A percentile compares a stretch with the other conserved stretches of the same genome.
Evolutionary conservation across 2,113 vertebrate genomes (phyloP).

Genomic region (Axis porcinus): DNA sequence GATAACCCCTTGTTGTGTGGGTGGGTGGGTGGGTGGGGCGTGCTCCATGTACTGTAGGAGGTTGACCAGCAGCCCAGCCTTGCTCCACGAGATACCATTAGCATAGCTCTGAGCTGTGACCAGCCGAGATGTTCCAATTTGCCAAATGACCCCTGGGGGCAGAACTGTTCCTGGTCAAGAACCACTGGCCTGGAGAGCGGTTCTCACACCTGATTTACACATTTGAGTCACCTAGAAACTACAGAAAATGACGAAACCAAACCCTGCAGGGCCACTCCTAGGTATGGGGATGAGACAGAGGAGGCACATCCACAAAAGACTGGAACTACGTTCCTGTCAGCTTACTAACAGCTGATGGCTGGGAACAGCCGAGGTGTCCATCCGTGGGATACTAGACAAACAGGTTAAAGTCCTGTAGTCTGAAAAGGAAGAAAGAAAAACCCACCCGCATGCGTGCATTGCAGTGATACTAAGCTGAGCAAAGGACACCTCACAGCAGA

Average conservation of each 20-base stretch:
- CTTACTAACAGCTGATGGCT: too few relatives aligned
- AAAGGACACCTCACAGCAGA: neutral
- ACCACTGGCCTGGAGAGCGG: neutral
- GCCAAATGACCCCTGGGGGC: neutral
- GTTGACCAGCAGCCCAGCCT: neutral
- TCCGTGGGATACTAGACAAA: neutral
- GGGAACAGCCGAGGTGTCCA: neutral
- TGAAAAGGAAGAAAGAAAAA: neutral
- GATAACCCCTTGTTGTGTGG: neutral
- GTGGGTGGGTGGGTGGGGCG: neutral
- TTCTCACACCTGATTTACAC: neutral
- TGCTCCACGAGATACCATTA: fast-evolving
- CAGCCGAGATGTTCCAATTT: neutral
- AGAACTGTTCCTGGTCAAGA: neutral
- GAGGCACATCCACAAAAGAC: fast-evolving
- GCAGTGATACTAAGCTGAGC: neutral
- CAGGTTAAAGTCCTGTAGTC: fast-evolving
- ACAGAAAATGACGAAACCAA: neutral
- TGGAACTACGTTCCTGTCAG: fast-evolving
- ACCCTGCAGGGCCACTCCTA: neutral
- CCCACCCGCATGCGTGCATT: neutral
- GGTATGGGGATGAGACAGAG: neutral
- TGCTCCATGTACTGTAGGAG: neutral
- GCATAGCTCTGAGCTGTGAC: neutral
- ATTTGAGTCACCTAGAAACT: neutral